phyloP scores from a whole-genome alignment of 2,113 vertebrate genomes.

The Syrmaticus mikado region DNA sequence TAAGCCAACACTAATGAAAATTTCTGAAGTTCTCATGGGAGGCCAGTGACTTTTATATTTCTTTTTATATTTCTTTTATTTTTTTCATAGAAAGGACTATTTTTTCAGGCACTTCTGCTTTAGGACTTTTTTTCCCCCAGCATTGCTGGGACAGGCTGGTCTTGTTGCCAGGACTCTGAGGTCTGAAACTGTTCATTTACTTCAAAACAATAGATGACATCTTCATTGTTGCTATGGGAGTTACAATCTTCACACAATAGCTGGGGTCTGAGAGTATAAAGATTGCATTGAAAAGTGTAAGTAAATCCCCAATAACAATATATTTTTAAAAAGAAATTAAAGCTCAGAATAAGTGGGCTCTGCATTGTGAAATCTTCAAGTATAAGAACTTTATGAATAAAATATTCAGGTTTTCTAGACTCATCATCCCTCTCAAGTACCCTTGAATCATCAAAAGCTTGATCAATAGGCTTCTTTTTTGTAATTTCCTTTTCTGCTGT shows the following conservation, averaged over 20 bases:
- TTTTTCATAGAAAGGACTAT: background rate
- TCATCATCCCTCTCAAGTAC: background rate
- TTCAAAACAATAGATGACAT: slow-evolving; percentile 37
- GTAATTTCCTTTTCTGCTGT: background rate
- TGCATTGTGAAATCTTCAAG: background rate
- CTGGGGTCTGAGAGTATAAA: background rate
- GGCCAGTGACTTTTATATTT: slow-evolving; percentile 58
- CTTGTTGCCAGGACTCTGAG: slow-evolving; percentile 44
- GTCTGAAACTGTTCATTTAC: slow-evolving; percentile 29
- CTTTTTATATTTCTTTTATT: background rate
- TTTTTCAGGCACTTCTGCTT: background rate
- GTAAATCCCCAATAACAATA: background rate
- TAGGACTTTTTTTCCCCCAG: background rate
- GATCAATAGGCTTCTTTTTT: background rate
- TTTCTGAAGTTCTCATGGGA: slow-evolving; percentile 60
- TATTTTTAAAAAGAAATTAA: background rate
- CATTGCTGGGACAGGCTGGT: background rate
- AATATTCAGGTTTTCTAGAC: background rate
- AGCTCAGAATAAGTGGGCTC: background rate
- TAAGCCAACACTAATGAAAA: slow-evolving; percentile 56
- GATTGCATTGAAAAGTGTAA: slow-evolving; percentile 1
- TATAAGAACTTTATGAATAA: background rate
- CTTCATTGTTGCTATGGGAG: slow-evolving; percentile 62
- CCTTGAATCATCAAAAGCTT: background rate
- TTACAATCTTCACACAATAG: slow-evolving; percentile 20